Percentiles rank a stretch among this genome's conserved stretches.
These are phyloP conservation scores for Gymnoscopelus microlampas DNA, from an alignment of 2,797 vertebrate genomes.

Conservation along the genomic window DNA sequence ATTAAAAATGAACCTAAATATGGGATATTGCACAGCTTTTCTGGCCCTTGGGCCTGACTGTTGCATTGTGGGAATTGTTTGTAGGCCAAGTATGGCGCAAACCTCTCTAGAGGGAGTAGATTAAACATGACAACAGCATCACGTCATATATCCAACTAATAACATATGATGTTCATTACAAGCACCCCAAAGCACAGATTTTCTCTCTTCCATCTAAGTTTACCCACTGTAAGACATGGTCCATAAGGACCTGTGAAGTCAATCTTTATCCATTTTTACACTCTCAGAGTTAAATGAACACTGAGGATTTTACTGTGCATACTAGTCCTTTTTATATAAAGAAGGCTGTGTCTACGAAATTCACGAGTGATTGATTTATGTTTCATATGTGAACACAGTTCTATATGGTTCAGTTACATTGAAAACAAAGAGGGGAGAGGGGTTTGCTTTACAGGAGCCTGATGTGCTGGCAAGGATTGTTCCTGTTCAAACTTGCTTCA, in stretches of 20 bases:
- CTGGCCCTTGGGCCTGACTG: constrained; percentile 15
- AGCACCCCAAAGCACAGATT: constrained; percentile 5
- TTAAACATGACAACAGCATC: constrained; percentile 37
- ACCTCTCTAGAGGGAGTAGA: constrained; percentile 15
- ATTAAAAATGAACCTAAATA: constrained; percentile 17
- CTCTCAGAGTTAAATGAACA: too few relatives aligned
- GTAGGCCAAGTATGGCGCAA: constrained; percentile 33
- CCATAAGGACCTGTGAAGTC: too few relatives aligned
- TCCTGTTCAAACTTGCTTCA: constrained; percentile 40
- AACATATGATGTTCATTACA: constrained; percentile 13
- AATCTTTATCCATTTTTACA: too few relatives aligned
- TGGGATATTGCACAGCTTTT: constrained; percentile 1
- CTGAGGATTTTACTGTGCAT: too few relatives aligned
- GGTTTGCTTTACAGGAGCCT: constrained; percentile 28
- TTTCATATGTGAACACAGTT: neutral
- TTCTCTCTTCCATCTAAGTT: neutral
- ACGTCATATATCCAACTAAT: constrained; percentile 39
- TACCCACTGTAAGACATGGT: too few relatives aligned
- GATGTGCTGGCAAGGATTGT: constrained; percentile 1
- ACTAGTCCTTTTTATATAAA: too few relatives aligned
- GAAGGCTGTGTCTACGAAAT: too few relatives aligned
- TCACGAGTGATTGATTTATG: too few relatives aligned
- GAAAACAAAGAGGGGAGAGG: neutral
- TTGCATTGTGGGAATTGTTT: constrained; percentile 28
- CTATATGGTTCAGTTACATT: neutral